These are phyloP conservation scores for Centropus bengalensis DNA, from an alignment of 2,113 vertebrate species.

Conservation along the genomic window DNA sequence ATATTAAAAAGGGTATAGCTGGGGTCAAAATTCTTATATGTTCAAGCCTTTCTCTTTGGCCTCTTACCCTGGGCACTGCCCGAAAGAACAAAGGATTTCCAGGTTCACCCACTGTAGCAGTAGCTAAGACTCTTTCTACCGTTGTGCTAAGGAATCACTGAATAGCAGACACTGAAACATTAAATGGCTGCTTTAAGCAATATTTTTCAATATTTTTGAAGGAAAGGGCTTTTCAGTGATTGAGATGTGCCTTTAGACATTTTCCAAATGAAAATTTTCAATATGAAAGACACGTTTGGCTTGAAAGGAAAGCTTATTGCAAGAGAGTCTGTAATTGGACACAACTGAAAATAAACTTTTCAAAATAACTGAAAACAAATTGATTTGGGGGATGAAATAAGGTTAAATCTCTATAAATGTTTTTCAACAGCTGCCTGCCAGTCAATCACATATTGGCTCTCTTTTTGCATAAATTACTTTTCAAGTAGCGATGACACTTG, in stretches of 20 bases:
- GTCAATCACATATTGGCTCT: neutral
- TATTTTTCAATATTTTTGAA: neutral
- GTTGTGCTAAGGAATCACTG: neutral
- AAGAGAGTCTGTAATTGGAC: neutral
- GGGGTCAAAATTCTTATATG: neutral
- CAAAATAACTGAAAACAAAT: constrained; percentile 1
- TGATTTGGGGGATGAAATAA: neutral
- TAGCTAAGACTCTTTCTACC: neutral
- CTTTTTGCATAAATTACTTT: neutral
- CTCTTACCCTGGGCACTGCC: neutral
- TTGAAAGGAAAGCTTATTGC: neutral
- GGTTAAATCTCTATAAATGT: neutral
- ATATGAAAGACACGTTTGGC: neutral
- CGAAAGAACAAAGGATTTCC: neutral
- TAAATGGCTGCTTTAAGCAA: neutral
- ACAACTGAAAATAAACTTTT: constrained; percentile 16
- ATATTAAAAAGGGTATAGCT: neutral
- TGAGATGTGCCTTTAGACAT: constrained; percentile 8
- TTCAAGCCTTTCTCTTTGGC: neutral
- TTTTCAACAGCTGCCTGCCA: neutral
- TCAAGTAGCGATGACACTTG: neutral
- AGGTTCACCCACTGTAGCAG: neutral
- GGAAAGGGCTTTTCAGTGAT: neutral
- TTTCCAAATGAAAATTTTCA: constrained; percentile 14
- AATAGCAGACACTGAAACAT: neutral